These are phyloP conservation scores for Pipra filicauda DNA, from an alignment of 2,113 vertebrate species.

Conservation along the genomic window DNA sequence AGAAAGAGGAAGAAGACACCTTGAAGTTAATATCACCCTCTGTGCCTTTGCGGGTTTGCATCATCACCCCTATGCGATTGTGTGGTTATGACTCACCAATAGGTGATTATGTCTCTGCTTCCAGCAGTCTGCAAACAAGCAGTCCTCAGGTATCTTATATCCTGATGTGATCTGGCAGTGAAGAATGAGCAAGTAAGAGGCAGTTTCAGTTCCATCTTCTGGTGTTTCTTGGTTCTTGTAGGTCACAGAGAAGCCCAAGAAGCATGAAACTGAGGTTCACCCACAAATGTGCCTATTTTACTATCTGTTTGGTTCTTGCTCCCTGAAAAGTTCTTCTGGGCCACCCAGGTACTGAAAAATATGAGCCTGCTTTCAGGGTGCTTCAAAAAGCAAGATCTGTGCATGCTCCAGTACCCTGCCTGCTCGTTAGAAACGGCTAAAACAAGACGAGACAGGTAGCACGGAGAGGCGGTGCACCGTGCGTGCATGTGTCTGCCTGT, in stretches of 20 bases:
- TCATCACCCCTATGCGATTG: not conserved
- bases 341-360: not conserved
- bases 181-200: conserved; percentile 5
- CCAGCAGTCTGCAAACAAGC: not conserved
- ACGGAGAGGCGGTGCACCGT: not conserved
- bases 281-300: not conserved
- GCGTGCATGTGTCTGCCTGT: conserved; percentile 3
- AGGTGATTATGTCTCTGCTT: not conserved
- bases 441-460: conserved; percentile 47
- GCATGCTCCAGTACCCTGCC: conserved; percentile 25
- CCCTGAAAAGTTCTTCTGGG: not conserved
- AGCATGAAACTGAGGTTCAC: not conserved
- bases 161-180: conserved; percentile 15
- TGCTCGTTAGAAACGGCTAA: not conserved
- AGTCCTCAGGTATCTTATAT: not conserved
- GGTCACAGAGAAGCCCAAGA: not conserved
- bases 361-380: not conserved
- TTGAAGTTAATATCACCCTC: not conserved
- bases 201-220: not conserved
- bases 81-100: conserved; percentile 19
- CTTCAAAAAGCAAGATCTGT: not conserved
- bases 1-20: not conserved
- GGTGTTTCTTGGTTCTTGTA: not conserved
- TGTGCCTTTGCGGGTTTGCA: not conserved
- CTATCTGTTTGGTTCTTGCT: not conserved